These are phyloP conservation scores for Salvator merianae DNA, from an alignment of 2,113 vertebrate species.

Conservation along the genomic window DNA sequence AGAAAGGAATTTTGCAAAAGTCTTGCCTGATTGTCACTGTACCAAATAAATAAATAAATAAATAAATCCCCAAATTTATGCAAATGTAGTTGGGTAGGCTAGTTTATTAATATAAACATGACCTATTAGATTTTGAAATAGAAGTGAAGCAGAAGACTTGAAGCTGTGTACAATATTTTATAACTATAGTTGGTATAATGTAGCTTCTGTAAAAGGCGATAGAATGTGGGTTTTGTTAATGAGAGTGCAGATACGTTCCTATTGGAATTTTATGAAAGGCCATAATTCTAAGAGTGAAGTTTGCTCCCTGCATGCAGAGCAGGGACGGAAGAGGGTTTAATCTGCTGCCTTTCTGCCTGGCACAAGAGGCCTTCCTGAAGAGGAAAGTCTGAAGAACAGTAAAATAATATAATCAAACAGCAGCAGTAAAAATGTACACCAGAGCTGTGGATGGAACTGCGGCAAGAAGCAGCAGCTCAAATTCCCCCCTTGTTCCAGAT, in stretches of 20 bases:
- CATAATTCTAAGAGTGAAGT: not conserved
- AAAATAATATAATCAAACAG: not conserved
- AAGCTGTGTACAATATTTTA: no score
- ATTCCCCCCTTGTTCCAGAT: slow-evolving; percentile 10
- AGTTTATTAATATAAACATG: not conserved
- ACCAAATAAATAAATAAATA: not conserved
- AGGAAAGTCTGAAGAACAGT: not conserved
- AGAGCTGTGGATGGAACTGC: not conserved
- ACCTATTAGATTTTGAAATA: not conserved
- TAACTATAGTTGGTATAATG: not conserved
- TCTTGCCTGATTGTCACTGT: not conserved
- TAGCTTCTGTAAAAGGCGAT: not conserved
- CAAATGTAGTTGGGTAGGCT: not conserved
- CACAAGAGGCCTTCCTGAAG: not conserved
- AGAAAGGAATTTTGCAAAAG: not conserved
- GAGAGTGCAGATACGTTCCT: not conserved
- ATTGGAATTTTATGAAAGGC: not conserved
- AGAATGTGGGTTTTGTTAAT: not conserved
- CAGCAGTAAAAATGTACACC: not conserved
- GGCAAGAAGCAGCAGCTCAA: not conserved
- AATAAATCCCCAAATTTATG: not conserved
- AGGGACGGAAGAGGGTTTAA: not conserved
- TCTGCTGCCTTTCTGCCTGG: not conserved
- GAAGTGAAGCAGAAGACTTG: not conserved
- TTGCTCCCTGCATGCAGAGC: not conserved